These are phyloP conservation scores for Vanacampus margaritifer DNA, from an alignment of 2,113 vertebrate genomes.

Conservation along the genomic window DNA sequence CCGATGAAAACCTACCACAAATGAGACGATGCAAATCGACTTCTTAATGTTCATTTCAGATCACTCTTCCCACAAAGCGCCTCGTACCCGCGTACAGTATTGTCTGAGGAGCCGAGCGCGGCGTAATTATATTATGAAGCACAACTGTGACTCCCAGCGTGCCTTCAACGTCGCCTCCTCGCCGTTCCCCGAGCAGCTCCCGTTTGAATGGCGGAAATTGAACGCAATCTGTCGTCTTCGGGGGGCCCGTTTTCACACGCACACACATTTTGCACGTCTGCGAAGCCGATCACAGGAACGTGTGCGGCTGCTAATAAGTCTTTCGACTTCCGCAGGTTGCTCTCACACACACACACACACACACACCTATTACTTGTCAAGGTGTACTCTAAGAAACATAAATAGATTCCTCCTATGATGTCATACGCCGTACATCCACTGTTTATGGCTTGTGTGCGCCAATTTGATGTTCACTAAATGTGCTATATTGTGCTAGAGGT, in stretches of 20 bases:
- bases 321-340: not conserved
- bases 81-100: not conserved
- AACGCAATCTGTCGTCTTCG: conserved; percentile 61
- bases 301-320: conserved; percentile 22
- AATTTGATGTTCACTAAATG: too few relatives aligned
- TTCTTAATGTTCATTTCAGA: not conserved
- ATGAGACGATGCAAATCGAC: not conserved
- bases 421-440: conserved; percentile 41
- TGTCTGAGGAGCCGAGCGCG: not conserved
- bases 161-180: conserved; percentile 47
- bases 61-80: not conserved
- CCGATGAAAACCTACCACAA: not conserved
- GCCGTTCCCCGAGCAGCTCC: conserved; percentile 43
- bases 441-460: not conserved
- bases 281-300: conserved; percentile 25
- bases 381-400: not conserved
- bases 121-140: conserved; percentile 58
- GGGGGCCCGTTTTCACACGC: conserved; percentile 54
- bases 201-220: conserved; percentile 60
- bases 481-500: too few relatives aligned
- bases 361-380: conserved; percentile 1
- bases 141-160: conserved; percentile 70
- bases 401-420: not conserved
- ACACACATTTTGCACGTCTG: conserved; percentile 24
- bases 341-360: not conserved